These are phyloP conservation scores for Listronotus oregonensis DNA, from an alignment of 1,140 invertebrate genomes.

Conservation along the genomic window DNA sequence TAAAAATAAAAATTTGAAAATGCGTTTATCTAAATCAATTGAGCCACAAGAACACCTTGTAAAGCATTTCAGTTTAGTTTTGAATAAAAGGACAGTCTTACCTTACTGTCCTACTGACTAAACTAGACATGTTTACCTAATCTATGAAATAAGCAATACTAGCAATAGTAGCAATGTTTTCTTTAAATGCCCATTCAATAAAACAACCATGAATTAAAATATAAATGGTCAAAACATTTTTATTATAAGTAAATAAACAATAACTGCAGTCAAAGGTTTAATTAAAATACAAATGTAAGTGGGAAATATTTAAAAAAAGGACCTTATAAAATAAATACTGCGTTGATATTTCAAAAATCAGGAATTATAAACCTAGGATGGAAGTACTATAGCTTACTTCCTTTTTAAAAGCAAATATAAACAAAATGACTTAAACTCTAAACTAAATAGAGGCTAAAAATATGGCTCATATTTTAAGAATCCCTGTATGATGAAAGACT, in stretches of 20 bases:
- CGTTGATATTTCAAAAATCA: slow-evolving; percentile 7
- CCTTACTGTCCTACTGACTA: too few species aligned
- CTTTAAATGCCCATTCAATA: not conserved
- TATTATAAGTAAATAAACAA: not conserved
- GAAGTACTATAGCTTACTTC: not conserved
- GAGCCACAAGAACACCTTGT: too few species aligned
- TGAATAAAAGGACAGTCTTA: too few species aligned
- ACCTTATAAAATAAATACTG: slow-evolving; percentile 36
- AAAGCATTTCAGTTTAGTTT: too few species aligned
- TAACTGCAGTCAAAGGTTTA: slow-evolving; percentile 3
- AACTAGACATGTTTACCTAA: not conserved
- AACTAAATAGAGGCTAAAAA: slow-evolving; percentile 2
- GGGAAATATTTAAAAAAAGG: slow-evolving; percentile 10
- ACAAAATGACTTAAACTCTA: slow-evolving; percentile 28
- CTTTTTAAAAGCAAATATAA: slow-evolving; percentile 1
- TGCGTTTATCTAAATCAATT: too few species aligned
- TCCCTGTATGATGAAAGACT: not conserved
- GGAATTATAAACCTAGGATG: not conserved
- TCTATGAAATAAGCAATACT: not conserved
- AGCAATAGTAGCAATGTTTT: not conserved
- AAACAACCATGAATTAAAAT: not conserved
- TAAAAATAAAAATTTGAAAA: slow-evolving; percentile 1
- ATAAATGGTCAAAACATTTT: not conserved
- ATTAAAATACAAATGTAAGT: slow-evolving; percentile 8
- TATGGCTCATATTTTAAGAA: slow-evolving; percentile 1